Evolutionary conservation across 2,888 invertebrate genomes (phyloP).

Genomic region (Limnephilus auricula): DNA sequence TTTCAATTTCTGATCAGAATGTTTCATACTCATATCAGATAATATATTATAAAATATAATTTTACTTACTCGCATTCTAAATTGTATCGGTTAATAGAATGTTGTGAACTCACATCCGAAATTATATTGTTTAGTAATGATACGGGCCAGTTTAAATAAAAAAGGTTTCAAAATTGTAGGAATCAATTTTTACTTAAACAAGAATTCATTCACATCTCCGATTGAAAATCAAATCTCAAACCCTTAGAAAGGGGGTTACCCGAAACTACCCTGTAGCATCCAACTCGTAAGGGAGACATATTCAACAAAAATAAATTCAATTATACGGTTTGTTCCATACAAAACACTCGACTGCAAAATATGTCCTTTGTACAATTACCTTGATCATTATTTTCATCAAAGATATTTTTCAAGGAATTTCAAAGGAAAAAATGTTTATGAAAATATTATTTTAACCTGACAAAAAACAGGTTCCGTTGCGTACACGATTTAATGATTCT

Average conservation of each 20-base stretch:
- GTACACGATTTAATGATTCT: neutral
- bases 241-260: neutral
- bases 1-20: too few species aligned
- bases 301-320: constrained; percentile 35
- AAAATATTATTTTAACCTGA: neutral
- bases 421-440: neutral
- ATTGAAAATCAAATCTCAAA: neutral
- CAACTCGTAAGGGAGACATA: neutral
- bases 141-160: neutral
- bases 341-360: neutral
- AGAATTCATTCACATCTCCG: neutral
- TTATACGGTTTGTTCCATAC: neutral
- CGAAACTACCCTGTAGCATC: neutral
- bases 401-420: neutral
- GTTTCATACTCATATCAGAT: too few species aligned
- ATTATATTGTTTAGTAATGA: too few species aligned
- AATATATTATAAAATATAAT: too few species aligned
- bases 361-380: neutral
- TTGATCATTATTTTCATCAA: neutral
- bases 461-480: neutral
- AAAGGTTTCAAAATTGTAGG: neutral
- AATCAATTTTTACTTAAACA: neutral
- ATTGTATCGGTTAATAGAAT: too few species aligned
- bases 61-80: too few species aligned
- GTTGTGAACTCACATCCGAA: too few species aligned